Evolutionary conservation across 1,140 invertebrate genomes (phyloP).

Genomic region (Brachionus koreanus): DNA sequence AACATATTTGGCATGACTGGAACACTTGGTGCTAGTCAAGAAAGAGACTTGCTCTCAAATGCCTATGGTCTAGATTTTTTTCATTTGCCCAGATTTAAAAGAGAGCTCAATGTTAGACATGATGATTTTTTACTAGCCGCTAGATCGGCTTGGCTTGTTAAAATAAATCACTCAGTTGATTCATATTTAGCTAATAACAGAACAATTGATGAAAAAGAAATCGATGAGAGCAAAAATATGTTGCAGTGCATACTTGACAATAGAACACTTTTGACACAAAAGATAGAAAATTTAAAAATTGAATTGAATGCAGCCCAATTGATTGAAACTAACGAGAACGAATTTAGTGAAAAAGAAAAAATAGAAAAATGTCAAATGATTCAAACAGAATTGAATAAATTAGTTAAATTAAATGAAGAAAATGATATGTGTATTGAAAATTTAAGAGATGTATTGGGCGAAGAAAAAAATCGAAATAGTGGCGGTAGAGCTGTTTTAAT

Average conservation of each 20-base stretch:
- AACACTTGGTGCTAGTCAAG: not conserved
- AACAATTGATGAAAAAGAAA: not conserved
- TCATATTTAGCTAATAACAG: not conserved
- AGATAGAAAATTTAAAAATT: not conserved
- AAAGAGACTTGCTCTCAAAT: not conserved
- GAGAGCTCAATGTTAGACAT: not conserved
- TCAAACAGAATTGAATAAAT: not conserved
- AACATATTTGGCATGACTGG: slow-evolving; percentile 10
- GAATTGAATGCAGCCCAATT: not conserved
- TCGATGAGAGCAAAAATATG: not conserved
- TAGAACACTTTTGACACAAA: not conserved
- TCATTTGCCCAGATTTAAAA: not conserved
- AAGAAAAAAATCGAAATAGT: not conserved
- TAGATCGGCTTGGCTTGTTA: not conserved
- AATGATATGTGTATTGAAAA: not conserved
- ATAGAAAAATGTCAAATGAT: not conserved
- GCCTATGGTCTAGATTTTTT: not conserved
- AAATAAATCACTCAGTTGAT: slow-evolving; percentile 7
- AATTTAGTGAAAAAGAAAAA: not conserved
- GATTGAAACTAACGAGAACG: not conserved
- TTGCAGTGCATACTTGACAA: not conserved
- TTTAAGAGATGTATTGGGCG: not conserved
- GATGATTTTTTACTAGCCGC: not conserved
- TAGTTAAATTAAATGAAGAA: not conserved
- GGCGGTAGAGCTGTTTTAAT: not conserved